Evolutionary conservation across 30 jellyfish, hydroid and myxozoan genomes (phyloP).

Genomic region (Morbakka virulenta): DNA sequence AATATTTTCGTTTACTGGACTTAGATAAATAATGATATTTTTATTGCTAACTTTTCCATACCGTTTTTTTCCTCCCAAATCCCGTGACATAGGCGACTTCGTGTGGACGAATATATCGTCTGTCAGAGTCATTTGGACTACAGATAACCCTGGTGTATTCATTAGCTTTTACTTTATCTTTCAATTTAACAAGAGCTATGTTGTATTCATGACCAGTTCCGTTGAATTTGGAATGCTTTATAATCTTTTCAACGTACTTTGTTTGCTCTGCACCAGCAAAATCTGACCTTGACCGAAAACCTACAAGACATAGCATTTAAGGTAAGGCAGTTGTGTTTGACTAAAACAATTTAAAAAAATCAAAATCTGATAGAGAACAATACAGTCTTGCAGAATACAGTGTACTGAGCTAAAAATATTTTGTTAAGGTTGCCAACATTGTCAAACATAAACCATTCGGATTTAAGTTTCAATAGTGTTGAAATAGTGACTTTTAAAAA

Average conservation of each 20-base stretch:
- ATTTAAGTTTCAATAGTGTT: too few relatives aligned
- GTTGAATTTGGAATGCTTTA: not conserved
- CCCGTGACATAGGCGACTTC: slow-evolving; percentile 44
- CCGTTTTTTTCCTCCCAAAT: slow-evolving; percentile 27
- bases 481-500: too few relatives aligned
- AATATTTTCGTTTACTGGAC: too few relatives aligned
- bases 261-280: slow-evolving; percentile 39
- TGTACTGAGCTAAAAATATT: not conserved
- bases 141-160: slow-evolving; percentile 46
- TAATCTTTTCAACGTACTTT: not conserved
- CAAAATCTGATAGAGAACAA: too few relatives aligned
- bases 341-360: not conserved
- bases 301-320: not conserved
- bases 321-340: not conserved
- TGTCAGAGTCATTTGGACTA: slow-evolving; percentile 38
- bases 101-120: slow-evolving; percentile 12
- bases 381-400: too few relatives aligned
- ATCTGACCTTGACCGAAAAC: slow-evolving; percentile 21
- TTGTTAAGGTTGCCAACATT: not conserved
- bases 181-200: slow-evolving; percentile 26
- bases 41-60: too few relatives aligned
- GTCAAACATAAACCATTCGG: not conserved
- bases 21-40: too few relatives aligned
- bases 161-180: slow-evolving; percentile 5
- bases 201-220: slow-evolving; percentile 5